Conservation (phyloP, 1,140 invertebrate species). For the Thaumetopoea pityocampa region DNA sequence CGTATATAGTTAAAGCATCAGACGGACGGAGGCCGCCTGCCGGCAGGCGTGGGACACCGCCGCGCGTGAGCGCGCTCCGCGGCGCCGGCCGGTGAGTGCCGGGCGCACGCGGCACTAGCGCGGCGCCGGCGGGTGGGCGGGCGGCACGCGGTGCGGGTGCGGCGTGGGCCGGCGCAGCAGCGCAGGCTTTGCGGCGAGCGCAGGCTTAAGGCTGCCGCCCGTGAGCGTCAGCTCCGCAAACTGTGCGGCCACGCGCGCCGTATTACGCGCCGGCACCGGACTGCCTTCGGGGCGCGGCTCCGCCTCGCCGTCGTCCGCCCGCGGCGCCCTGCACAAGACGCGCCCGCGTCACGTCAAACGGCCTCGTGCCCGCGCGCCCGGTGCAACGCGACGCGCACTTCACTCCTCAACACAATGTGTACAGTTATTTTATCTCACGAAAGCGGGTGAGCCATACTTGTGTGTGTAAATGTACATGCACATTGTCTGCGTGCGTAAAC, state of each 20-base stretch:
- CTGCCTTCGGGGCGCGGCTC: constrained; percentile 32
- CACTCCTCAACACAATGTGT: too few relatives aligned
- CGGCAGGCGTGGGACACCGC: background rate
- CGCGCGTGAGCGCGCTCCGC: constrained; percentile 1
- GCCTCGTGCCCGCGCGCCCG: constrained; percentile 2
- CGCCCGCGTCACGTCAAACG: background rate
- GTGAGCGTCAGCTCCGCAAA: constrained; percentile 77
- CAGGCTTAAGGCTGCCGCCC: constrained; percentile 80
- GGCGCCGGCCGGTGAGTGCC: constrained; percentile 7
- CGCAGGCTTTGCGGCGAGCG: constrained; percentile 84
- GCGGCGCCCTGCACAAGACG: background rate
- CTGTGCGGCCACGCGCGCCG: constrained; percentile 77
- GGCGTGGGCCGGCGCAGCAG: constrained; percentile 84
- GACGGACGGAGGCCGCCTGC: background rate
- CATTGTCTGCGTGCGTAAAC: too few relatives aligned
- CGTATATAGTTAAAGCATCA: background rate
- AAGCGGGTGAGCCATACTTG: too few relatives aligned
- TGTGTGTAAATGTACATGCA: too few relatives aligned
- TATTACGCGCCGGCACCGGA: constrained; percentile 77
- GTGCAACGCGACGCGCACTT: too few relatives aligned
- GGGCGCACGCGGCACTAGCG: constrained; percentile 7
- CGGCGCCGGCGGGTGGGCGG: constrained; percentile 10
- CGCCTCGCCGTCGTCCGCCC: background rate
- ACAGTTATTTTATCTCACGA: too few relatives aligned
- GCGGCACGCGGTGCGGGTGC: constrained; percentile 35